Base-by-base conservation (phyloP, 2,797 vertebrate species). In the Zalophus californianus region DNA sequence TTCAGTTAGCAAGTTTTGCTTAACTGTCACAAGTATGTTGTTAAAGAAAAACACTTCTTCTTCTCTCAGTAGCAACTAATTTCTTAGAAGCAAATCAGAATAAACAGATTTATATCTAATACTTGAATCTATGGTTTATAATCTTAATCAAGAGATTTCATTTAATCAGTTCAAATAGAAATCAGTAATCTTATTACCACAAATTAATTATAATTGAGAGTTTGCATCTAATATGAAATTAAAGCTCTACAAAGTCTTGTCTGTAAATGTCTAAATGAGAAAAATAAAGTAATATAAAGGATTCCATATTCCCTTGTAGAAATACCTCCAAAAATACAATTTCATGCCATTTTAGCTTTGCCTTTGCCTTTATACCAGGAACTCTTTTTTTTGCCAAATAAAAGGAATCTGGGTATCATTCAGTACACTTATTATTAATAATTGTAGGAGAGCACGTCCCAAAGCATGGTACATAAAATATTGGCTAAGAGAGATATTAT, bases 161-260 rank as follows among this genome's bases (percentile, higher is more conserved):
- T 72, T 94, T 80, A 96, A 79, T 84, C 73, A 95, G 32, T 83
- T 94, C 62, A 96, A 89, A 84, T 86, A 84, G 6, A 87, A 92
- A 89, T 68, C 4, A 92, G 58, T 86, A 27, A 78, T 92, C 4
- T 86, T 88, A 88, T 66, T 68, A 58, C 35, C 11, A 44, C 44
- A 62, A 92, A 92, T 79, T 90, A 90, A 88, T 91, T 60, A 66
- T 60, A 94, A n/a, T 90, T 32, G 58, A 91, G 48, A 48, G 8
- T 92, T 86, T 79, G 3, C 12, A 35, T 87, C 11, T 84, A n/a
- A 44, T 64, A 56, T 84, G 20, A 96, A 94, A 95, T 62, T 94
- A 84, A 62, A 95, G 38, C 13, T 60, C 60, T 82, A 25, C 29
- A 82, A 89, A 86, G 50, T 94, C 50, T 75, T 79, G 1, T 72